These are phyloP conservation scores for Typhlichthys eigenmanni DNA, from an alignment of 2,797 vertebrate species.

Conservation along the genomic window DNA sequence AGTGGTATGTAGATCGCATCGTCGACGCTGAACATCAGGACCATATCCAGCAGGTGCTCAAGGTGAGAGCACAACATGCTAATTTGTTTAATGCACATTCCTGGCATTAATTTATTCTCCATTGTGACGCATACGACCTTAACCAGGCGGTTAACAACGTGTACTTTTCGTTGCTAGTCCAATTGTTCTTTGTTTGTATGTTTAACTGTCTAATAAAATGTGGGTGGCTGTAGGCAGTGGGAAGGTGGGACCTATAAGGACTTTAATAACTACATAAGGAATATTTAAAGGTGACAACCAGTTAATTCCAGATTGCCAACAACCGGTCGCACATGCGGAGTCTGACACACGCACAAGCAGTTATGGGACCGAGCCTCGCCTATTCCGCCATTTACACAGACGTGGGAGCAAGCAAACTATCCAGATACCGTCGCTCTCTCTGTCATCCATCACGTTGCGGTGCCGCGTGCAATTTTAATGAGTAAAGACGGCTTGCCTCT, in stretches of 20 bases:
- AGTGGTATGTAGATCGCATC: slow-evolving; percentile 97
- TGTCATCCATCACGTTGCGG: slow-evolving; percentile 27
- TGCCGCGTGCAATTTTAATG: slow-evolving; percentile 49
- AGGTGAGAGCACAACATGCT: slow-evolving; percentile 78
- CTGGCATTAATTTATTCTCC: neutral
- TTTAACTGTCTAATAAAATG: no score
- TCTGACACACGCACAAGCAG: neutral
- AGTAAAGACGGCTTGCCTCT: slow-evolving; percentile 39
- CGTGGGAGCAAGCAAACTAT: slow-evolving; percentile 1
- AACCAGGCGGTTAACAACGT: no score
- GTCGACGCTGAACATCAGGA: slow-evolving; percentile 94
- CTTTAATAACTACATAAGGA: no score
- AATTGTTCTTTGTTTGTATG: no score
- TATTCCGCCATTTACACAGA: neutral
- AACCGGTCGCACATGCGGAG: no score
- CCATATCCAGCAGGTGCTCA: slow-evolving; percentile 95
- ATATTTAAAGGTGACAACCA: neutral
- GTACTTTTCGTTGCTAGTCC: no score
- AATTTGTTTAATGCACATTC: no score
- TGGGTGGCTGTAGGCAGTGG: no score
- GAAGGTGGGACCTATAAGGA: no score
- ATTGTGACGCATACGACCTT: no score
- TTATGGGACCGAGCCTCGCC: no score
- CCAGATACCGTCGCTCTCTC: slow-evolving; percentile 16
- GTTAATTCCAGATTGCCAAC: neutral